These are phyloP conservation scores for Saccostrea echinata DNA, from an alignment of 1,140 invertebrate genomes.

Conservation along the genomic window DNA sequence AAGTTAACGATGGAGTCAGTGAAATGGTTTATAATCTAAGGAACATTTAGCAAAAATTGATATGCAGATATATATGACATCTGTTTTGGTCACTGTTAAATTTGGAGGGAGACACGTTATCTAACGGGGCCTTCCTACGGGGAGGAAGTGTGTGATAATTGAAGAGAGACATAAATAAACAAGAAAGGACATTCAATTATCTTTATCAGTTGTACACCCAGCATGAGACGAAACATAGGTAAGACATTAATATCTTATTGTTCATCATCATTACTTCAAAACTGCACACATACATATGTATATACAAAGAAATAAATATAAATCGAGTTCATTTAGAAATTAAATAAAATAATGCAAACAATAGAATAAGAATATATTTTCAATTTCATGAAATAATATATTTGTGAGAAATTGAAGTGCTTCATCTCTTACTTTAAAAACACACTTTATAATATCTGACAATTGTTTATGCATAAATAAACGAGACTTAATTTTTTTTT, in stretches of 20 bases:
- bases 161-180: conserved; percentile 31
- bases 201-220: conserved; percentile 2
- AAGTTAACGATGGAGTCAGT: neutral
- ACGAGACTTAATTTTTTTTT: neutral
- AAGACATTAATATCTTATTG: neutral
- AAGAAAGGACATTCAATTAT: neutral
- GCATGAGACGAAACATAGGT: conserved; percentile 15
- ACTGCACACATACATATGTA: neutral
- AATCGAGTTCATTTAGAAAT: neutral
- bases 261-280: neutral
- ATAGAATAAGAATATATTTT: no score
- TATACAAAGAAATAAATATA: neutral
- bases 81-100: neutral
- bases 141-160: neutral
- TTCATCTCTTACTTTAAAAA: no score
- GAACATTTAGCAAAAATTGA: no score
- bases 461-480: neutral
- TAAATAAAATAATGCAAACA: no score
- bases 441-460: no score
- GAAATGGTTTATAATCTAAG: no score
- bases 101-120: neutral
- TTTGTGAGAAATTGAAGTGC: no score
- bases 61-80: no score
- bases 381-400: no score
- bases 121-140: neutral